These are phyloP conservation scores for Nannoperca australis DNA, from an alignment of 2,797 vertebrate species.

Conservation along the genomic window DNA sequence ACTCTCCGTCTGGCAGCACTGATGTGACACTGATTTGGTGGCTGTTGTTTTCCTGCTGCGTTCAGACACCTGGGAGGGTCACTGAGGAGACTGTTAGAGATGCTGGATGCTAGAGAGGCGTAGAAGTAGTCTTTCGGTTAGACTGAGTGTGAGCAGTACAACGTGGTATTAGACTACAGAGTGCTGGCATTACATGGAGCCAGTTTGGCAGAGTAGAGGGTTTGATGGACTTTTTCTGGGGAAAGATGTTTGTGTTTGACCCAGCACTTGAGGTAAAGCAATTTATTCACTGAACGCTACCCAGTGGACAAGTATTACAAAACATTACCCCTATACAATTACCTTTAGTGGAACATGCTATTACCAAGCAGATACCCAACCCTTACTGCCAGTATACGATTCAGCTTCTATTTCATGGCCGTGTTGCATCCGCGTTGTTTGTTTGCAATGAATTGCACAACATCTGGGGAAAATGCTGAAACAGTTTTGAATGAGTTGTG, in stretches of 20 bases:
- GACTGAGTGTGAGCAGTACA: not conserved
- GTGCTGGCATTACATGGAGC: not conserved
- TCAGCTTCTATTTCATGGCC: constrained; percentile 4
- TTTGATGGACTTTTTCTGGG: constrained; percentile 10
- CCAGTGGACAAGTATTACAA: not conserved
- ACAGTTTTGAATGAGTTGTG: constrained; percentile 13
- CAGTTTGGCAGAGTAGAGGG: not conserved
- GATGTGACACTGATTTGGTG: not conserved
- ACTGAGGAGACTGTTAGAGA: not conserved
- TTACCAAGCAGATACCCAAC: constrained; percentile 34
- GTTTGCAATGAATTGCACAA: constrained; percentile 44
- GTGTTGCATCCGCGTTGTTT: constrained; percentile 24
- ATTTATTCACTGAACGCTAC: constrained; percentile 27
- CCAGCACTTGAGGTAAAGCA: constrained; percentile 11
- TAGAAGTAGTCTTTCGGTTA: not conserved
- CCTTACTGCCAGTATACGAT: constrained; percentile 35
- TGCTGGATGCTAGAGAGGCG: not conserved
- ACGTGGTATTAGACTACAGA: not conserved
- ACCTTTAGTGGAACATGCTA: constrained; percentile 15
- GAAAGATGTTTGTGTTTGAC: constrained; percentile 16
- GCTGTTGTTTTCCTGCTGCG: not conserved
- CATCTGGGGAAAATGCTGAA: constrained; percentile 16
- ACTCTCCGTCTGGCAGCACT: not conserved
- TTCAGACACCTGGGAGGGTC: not conserved
- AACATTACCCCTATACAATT: not conserved